Evolutionary conservation across 2,113 vertebrate genomes (phyloP), one percentile per base, ranked within the genome.

Genomic region (Cichladusa arquata): DNA sequence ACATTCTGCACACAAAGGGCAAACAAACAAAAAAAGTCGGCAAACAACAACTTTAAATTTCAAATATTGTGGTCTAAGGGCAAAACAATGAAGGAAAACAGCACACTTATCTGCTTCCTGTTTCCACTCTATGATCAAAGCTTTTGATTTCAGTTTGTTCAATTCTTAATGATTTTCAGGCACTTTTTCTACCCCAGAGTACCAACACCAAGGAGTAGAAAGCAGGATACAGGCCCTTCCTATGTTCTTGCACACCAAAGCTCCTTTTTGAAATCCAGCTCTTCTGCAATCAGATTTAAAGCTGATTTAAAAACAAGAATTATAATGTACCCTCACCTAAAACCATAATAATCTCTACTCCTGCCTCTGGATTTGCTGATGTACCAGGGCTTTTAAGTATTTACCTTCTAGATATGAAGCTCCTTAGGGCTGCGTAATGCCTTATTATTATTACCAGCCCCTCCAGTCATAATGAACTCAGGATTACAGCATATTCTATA

Each of bases 401-500:
- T 95, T 96, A 92, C 92, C 92, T 96, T 83, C 88, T 93, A 96
- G 90, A 97, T 95, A 92, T 64, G 88, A 93, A 95, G 76, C 79
- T 96, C 72, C 88, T 95, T 74, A 71, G 80, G 69, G 56, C 85
- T 95, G 65, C 1, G 0, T 96, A 95, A 96, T 92, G 57, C 85
- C 88, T 92, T 71, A 48, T 93, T 95, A 83, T 96, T 95, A 92
- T 88, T 91, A 84, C 90, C 54, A 92, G 78, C 83, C 71, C 79
- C 79, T 92, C 67, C 78, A 95, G 92, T 87, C 79, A 93, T 93
- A 91, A 95, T 93, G 90, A 91, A 90, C 79, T 90, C 62, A 36
- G 85, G 81, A 96, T 96, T 97, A 97, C 67, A 88, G 62, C 29
- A 70, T 78, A 77, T 90, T 95, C 93, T 91, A 80, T 90, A 85